phyloP scores from a whole-genome alignment of 1,140 invertebrate genomes.

The Aculops lycopersici region DNA sequence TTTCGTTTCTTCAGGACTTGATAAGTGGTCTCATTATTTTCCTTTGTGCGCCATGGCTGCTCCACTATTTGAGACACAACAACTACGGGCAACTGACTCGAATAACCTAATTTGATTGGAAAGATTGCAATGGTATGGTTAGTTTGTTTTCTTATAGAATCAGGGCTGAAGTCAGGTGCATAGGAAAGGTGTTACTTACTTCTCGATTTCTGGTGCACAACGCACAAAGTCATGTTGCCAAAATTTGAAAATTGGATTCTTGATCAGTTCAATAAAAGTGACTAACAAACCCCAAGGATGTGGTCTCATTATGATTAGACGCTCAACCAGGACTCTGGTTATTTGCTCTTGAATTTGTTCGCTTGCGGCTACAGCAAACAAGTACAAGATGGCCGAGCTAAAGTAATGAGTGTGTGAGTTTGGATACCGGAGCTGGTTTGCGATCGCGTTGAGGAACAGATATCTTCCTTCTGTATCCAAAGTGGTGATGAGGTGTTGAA shows the following conservation, averaged over 20 bases:
- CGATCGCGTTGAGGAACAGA: slow-evolving; percentile 85
- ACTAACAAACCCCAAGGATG: slow-evolving; percentile 96
- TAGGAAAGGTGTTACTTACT: too few species aligned
- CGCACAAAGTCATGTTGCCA: slow-evolving; percentile 96
- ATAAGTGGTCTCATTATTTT: too few species aligned
- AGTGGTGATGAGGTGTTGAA: slow-evolving; percentile 88
- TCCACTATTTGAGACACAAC: too few species aligned
- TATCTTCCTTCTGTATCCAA: slow-evolving; percentile 86
- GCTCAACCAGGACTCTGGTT: slow-evolving; percentile 59
- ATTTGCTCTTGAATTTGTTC: slow-evolving; percentile 68
- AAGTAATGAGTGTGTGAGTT: slow-evolving; percentile 99
- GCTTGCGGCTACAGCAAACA: slow-evolving; percentile 89
- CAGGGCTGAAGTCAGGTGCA: too few species aligned
- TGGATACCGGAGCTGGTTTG: slow-evolving; percentile 88
- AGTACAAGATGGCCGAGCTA: slow-evolving; percentile 71
- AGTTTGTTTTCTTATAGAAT: not conserved
- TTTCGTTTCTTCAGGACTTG: too few species aligned
- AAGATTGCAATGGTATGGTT: not conserved
- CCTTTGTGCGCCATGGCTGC: too few species aligned
- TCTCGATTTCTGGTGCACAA: slow-evolving; percentile 93
- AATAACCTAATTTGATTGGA: slow-evolving; percentile 6
- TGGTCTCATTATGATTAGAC: slow-evolving; percentile 83
- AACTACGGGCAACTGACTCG: slow-evolving; percentile 5
- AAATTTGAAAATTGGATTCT: slow-evolving; percentile 94
- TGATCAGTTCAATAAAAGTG: slow-evolving; percentile 95